These are phyloP conservation scores for Columba livia DNA, from an alignment of 2,113 vertebrate genomes.

Conservation along the genomic window DNA sequence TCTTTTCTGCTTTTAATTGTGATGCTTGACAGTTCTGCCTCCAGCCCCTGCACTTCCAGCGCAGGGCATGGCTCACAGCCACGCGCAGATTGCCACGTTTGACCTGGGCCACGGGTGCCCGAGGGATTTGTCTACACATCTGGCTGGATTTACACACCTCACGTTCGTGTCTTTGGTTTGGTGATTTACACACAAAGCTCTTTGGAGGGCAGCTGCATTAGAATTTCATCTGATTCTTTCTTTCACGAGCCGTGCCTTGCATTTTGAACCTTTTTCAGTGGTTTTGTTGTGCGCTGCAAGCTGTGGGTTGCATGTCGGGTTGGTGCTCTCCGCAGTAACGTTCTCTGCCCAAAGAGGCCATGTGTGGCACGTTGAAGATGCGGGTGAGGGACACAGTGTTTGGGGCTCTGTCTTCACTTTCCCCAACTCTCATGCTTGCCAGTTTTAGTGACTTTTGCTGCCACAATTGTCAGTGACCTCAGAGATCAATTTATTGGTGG, in stretches of 20 bases:
- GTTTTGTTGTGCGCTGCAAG: background rate
- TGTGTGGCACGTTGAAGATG: background rate
- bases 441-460: background rate
- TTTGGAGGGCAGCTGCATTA: slow-evolving; percentile 7
- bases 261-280: background rate
- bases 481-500: background rate
- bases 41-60: background rate
- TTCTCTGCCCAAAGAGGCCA: background rate
- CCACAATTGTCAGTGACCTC: background rate
- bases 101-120: background rate
- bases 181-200: background rate
- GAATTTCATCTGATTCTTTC: background rate
- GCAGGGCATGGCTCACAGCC: accelerated
- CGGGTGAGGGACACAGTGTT: background rate
- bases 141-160: background rate
- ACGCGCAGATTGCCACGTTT: background rate
- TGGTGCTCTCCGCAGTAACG: background rate
- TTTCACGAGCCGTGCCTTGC: background rate
- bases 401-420: background rate
- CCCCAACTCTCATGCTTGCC: accelerated
- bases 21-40: background rate
- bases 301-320: background rate
- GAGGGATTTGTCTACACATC: background rate
- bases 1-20: background rate
- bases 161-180: background rate